Percentiles rank a stretch among this genome's conserved stretches.
These are phyloP conservation scores for Nasua narica DNA, from an alignment of 2,797 vertebrate genomes.

Conservation along the genomic window DNA sequence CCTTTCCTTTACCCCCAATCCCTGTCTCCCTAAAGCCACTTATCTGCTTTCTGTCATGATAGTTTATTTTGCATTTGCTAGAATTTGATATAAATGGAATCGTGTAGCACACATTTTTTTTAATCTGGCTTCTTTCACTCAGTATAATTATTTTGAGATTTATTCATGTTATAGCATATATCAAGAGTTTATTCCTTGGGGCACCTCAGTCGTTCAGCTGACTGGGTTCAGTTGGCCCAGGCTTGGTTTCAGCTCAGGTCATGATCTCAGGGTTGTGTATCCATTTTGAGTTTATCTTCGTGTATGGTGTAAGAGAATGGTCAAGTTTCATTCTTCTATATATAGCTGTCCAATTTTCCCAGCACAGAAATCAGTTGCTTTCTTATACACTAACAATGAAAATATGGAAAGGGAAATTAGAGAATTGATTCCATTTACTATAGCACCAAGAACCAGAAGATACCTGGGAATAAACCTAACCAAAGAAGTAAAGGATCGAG, in stretches of 20 bases:
- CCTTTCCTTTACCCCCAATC: background rate
- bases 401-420: no score
- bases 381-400: no score
- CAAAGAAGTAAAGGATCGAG: no score
- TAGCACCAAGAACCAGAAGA: no score
- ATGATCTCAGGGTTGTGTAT: background rate
- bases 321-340: no score
- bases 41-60: background rate
- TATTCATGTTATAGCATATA: background rate
- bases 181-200: background rate
- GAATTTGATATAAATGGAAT: background rate
- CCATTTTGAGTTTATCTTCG: no score
- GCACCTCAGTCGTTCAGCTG: background rate
- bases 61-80: background rate
- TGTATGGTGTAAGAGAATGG: no score
- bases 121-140: background rate
- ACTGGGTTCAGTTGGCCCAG: background rate
- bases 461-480: no score
- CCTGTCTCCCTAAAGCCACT: background rate
- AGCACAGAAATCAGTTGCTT: no score
- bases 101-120: background rate
- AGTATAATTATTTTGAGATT: background rate
- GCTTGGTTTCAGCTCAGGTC: background rate
- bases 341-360: no score
- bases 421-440: no score